These are phyloP conservation scores for Tarsius wallacei DNA, from an alignment of 2,797 vertebrate species.

Conservation along the genomic window DNA sequence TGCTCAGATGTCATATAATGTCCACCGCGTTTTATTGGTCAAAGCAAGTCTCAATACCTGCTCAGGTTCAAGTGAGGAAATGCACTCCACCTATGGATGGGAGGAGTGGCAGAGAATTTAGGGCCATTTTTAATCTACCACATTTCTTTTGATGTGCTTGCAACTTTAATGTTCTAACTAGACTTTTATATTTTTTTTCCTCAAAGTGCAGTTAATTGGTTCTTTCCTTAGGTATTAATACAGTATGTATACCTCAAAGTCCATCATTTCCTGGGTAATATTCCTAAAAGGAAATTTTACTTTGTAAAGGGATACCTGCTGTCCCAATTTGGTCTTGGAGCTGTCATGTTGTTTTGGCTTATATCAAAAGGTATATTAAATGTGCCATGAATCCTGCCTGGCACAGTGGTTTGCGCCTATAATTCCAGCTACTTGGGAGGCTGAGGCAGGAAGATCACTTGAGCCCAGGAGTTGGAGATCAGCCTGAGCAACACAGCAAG, in stretches of 20 bases:
- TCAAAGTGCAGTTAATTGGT: neutral
- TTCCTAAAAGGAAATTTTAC: slow-evolving; percentile 29
- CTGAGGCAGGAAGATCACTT: neutral
- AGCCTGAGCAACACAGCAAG: no score
- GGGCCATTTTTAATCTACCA: neutral
- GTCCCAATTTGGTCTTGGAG: neutral
- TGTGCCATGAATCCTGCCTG: neutral
- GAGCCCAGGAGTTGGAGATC: neutral
- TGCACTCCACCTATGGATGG: neutral
- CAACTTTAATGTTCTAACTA: slow-evolving; percentile 38
- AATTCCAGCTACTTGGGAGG: neutral
- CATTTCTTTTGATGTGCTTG: slow-evolving; percentile 44
- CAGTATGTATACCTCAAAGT: neutral
- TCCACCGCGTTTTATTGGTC: slow-evolving; percentile 26
- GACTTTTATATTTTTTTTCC: slow-evolving; percentile 48
- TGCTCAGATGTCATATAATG: neutral
- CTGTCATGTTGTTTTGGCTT: slow-evolving; percentile 49
- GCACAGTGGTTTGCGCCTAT: neutral
- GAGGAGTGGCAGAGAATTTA: slow-evolving; percentile 5
- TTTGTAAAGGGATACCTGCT: neutral
- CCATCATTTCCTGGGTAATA: slow-evolving; percentile 44
- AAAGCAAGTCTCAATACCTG: slow-evolving; percentile 11
- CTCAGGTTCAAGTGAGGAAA: slow-evolving; percentile 2
- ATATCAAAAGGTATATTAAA: neutral
- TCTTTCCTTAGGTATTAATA: slow-evolving; percentile 42